These are phyloP conservation scores for Drosophila ohnishii DNA, from an alignment of 1,140 invertebrate species.

Conservation along the genomic window DNA sequence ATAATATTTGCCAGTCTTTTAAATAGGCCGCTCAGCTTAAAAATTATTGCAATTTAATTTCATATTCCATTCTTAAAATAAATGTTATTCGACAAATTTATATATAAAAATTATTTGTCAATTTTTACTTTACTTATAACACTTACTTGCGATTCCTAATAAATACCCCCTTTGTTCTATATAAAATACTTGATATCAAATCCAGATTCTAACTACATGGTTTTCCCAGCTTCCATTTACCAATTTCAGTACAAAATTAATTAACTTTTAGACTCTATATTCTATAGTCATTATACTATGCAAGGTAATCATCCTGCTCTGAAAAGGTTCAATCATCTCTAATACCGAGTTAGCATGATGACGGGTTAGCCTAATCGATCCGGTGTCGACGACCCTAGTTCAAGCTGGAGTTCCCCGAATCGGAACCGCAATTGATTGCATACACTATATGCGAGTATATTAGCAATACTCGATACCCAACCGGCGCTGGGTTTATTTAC, in stretches of 20 bases:
- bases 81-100: no score
- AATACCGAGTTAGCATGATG: background rate
- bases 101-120: no score
- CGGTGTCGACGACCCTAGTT: slow-evolving; percentile 29
- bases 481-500: slow-evolving; percentile 22
- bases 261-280: background rate
- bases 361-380: slow-evolving; percentile 16
- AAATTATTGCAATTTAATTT: no score
- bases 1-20: no score
- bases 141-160: no score
- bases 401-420: slow-evolving; percentile 11
- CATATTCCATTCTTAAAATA: no score
- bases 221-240: background rate
- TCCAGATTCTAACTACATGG: no score
- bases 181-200: no score
- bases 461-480: slow-evolving; percentile 1
- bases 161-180: no score
- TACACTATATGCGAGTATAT: slow-evolving; percentile 12
- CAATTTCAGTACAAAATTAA: background rate
- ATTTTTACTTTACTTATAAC: no score
- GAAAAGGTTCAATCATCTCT: background rate
- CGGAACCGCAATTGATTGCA: slow-evolving; percentile 9
- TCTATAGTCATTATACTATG: background rate
- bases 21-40: no score
- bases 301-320: background rate